Percentiles rank a stretch among this genome's conserved stretches.
phyloP scores from a whole-genome alignment of 2,797 vertebrate genomes.

The Rhinichthys osculus region DNA sequence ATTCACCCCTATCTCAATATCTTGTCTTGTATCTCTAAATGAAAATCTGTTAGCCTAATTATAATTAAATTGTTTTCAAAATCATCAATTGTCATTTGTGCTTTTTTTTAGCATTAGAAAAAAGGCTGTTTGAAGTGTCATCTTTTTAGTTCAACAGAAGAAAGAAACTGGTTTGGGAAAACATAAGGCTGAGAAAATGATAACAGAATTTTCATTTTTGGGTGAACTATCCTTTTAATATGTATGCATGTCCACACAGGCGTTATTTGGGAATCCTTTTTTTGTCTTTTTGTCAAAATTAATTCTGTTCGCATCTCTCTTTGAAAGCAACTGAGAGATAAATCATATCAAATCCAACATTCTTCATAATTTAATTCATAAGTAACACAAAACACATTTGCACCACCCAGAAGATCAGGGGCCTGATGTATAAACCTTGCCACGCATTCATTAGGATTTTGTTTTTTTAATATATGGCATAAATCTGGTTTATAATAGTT shows the following conservation, averaged over 20 bases:
- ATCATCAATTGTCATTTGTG: slow-evolving; percentile 6
- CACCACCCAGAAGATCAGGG: not conserved
- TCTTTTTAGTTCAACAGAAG: too few relatives aligned
- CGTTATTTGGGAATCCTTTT: not conserved
- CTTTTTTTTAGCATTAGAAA: not conserved
- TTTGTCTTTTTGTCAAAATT: not conserved
- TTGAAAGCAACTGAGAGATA: not conserved
- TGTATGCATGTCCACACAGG: not conserved
- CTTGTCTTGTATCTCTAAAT: not conserved
- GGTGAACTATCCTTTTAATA: too few relatives aligned
- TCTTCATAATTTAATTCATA: not conserved
- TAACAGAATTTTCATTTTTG: too few relatives aligned
- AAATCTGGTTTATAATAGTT: not conserved
- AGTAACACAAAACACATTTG: not conserved
- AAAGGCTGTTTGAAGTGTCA: not conserved
- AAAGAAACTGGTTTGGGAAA: too few relatives aligned
- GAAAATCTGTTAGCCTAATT: not conserved
- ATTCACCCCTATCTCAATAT: not conserved
- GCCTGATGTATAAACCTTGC: not conserved
- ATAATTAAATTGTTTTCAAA: slow-evolving; percentile 41
- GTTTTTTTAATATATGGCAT: not conserved
- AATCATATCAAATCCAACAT: not conserved
- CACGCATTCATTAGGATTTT: not conserved
- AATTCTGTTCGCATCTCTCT: not conserved
- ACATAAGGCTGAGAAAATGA: too few relatives aligned